These are phyloP conservation scores for Odontamblyopus lacepedii DNA, from an alignment of 2,797 vertebrate species.

Conservation along the genomic window DNA sequence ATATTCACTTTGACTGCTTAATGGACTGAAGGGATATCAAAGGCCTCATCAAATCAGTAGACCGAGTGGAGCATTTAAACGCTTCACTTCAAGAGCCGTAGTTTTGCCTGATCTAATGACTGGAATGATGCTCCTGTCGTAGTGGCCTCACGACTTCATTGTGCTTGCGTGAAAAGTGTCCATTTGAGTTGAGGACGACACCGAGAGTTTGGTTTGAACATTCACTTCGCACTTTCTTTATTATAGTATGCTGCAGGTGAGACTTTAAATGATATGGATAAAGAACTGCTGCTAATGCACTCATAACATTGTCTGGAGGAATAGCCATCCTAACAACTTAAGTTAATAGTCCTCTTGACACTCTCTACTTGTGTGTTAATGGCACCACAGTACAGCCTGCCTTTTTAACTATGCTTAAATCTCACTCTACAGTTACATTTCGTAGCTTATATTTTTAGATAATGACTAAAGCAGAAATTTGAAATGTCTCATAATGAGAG, in stretches of 20 bases:
- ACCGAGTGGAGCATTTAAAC: slow-evolving; percentile 66
- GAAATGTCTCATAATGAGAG: neutral
- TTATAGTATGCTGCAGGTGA: slow-evolving; percentile 35
- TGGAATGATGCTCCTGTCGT: slow-evolving; percentile 63
- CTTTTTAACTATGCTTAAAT: slow-evolving; percentile 43
- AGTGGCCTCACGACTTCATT: slow-evolving; percentile 55
- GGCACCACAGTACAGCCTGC: slow-evolving; percentile 23
- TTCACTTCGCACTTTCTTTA: slow-evolving; percentile 6
- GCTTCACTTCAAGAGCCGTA: slow-evolving; percentile 57
- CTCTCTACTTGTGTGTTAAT: slow-evolving; percentile 59
- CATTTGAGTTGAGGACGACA: slow-evolving; percentile 52
- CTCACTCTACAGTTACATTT: neutral
- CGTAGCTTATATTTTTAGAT: neutral
- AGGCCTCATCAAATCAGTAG: slow-evolving; percentile 64
- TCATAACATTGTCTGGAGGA: slow-evolving; percentile 39
- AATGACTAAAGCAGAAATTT: neutral
- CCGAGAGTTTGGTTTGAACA: slow-evolving; percentile 16
- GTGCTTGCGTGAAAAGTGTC: slow-evolving; percentile 62
- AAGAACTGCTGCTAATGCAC: slow-evolving; percentile 37
- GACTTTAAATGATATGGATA: slow-evolving; percentile 43
- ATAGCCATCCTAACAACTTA: slow-evolving; percentile 52
- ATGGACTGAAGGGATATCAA: slow-evolving; percentile 67
- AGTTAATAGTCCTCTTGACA: slow-evolving; percentile 60
- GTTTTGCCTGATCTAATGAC: slow-evolving; percentile 64
- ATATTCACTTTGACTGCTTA: slow-evolving; percentile 67